Percentiles rank a stretch among this genome's conserved stretches.
Evolutionary conservation across 2,113 vertebrate genomes (phyloP).

Genomic region (Microcebus tavaratra): DNA sequence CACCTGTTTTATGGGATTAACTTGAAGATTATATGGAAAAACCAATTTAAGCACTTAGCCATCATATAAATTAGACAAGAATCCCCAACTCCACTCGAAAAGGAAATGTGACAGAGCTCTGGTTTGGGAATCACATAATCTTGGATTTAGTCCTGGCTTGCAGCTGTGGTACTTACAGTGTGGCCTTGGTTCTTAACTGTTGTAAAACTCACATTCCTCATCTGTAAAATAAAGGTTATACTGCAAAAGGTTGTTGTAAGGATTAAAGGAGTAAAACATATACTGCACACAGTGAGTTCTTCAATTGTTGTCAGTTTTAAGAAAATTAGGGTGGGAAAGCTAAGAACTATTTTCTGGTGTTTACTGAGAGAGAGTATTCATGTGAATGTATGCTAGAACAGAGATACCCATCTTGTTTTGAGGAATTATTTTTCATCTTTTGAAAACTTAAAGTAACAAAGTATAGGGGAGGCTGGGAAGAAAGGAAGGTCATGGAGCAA

Average conservation of each 20-base stretch:
- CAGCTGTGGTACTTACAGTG: not conserved
- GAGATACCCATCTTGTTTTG: not conserved
- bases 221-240: not conserved
- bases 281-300: not conserved
- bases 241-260: not conserved
- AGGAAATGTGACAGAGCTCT: not conserved
- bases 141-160: not conserved
- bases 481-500: not conserved
- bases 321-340: conserved; percentile 30
- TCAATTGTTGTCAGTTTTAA: not conserved
- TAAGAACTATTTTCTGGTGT: not conserved
- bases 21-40: not conserved
- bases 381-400: not conserved
- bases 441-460: not conserved
- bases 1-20: not conserved
- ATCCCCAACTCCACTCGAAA: not conserved
- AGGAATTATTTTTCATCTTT: conserved; percentile 29
- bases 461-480: not conserved
- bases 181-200: not conserved
- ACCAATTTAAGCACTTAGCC: not conserved
- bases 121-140: conserved; percentile 7
- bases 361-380: not conserved
- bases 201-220: conserved; percentile 12
- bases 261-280: not conserved
- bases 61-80: not conserved